These are phyloP conservation scores for Amphilophus citrinellus DNA, from an alignment of 2,113 vertebrate genomes.

Conservation along the genomic window DNA sequence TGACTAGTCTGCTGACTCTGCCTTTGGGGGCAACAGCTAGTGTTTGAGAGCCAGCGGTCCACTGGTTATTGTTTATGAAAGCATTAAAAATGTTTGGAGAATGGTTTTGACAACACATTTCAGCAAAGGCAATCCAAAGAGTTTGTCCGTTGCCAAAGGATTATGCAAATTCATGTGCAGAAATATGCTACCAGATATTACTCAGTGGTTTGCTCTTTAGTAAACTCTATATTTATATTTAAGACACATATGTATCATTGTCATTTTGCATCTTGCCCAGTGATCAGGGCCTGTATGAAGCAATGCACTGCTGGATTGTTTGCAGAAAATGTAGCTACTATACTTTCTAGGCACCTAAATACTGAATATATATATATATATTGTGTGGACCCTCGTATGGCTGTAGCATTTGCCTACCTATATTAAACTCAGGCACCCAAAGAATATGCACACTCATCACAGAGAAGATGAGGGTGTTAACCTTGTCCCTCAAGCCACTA, in stretches of 20 bases:
- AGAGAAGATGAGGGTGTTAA: not conserved
- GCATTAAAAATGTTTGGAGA: too few species aligned
- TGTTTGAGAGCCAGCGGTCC: not conserved
- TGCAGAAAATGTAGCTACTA: not conserved
- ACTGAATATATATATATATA: not conserved
- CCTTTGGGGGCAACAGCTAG: not conserved
- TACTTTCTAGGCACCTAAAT: not conserved
- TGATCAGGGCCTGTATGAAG: not conserved
- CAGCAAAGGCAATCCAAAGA: too few species aligned
- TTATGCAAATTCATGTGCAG: not conserved
- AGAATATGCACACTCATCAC: not conserved
- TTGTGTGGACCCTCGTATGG: not conserved
- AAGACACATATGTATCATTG: not conserved
- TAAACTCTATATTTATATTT: not conserved
- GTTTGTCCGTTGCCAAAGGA: not conserved
- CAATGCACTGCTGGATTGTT: not conserved
- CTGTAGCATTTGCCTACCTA: not conserved
- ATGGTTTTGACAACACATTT: too few species aligned
- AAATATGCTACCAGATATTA: not conserved
- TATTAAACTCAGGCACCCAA: not conserved
- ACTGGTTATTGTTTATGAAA: too few species aligned
- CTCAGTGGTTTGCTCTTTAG: not conserved
- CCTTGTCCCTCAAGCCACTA: not conserved
- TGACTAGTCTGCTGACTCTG: not conserved
- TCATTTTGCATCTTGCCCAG: not conserved